Base-by-base conservation (phyloP, 2,888 invertebrate genomes). In the Drosophila mercatorum region DNA sequence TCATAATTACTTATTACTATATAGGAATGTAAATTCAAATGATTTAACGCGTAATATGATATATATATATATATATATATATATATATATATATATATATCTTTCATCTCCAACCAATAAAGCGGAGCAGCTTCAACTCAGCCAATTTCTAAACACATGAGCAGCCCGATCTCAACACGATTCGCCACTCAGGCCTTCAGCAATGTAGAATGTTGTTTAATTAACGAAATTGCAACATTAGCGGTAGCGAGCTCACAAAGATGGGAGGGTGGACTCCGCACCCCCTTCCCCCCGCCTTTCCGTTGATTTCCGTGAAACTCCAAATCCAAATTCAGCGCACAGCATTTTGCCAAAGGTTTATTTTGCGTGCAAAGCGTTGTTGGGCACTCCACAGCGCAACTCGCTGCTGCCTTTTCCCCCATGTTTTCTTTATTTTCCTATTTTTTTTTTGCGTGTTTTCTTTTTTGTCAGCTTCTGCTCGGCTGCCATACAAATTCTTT, bases 141-240 rank as follows among this genome's bases (percentile, higher is more conserved):
- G 10, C 10, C 36, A 14, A 53, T n/a, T 26, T 3, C 22, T 5
- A 3, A 6, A 7, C 31, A 51, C n/a, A 22, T 14, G 46, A 44
- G 62, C 14, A 52, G 49, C 38, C 49, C 44, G 63, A 60, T 64
- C 75, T 52, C 60, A 61, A 79, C 69, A 70, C 61, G 76, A 53
- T 63, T 80, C 60, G 60, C 55, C 68, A 79, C 79, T 79, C 69
- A 66, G 74, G 66, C 55, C 49, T 68, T 75, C 62, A 69, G 60
- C 44, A 65, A 53, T 67, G 72, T 72, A n/a, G 44, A 28, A 44
- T 60, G 57, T 52, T 64, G 68, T 72, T 75, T 74, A 81, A 86
- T 78, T 74, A 78, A 74, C 78, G 80, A 72, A 77, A 69, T 78
- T 78, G 57, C 52, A 66, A 70, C 72, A 72, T 79, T 68, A 66